These are phyloP conservation scores for Acrobasis repandana DNA, from an alignment of 2,888 invertebrate species.

Conservation along the genomic window DNA sequence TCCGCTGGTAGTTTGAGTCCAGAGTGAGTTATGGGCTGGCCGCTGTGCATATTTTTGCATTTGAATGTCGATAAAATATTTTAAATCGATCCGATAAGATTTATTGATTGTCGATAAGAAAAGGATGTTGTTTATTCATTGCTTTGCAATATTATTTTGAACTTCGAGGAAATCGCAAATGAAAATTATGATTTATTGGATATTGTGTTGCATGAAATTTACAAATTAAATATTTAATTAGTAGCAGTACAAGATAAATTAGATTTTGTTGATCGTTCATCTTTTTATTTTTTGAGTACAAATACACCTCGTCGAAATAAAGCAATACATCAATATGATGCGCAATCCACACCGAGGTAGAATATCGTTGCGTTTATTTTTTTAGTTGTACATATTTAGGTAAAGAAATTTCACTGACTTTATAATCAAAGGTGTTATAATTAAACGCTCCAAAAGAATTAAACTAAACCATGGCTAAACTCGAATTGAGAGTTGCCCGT, in stretches of 20 bases:
- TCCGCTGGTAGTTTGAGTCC: slow-evolving; percentile 10
- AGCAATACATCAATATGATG: too few relatives aligned
- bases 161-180: slow-evolving; percentile 2
- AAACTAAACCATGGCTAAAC: too few relatives aligned
- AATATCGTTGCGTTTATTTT: too few relatives aligned
- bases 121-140: slow-evolving; percentile 11
- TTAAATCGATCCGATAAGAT: slow-evolving; percentile 15
- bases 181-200: neutral
- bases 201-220: neutral
- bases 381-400: too few relatives aligned
- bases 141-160: neutral
- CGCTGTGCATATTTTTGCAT: slow-evolving; percentile 23
- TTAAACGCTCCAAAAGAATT: too few relatives aligned
- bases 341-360: too few relatives aligned
- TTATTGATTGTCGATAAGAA: slow-evolving; percentile 16
- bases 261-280: neutral
- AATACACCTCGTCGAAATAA: too few relatives aligned
- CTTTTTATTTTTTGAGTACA: too few relatives aligned
- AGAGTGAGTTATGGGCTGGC: slow-evolving; percentile 13
- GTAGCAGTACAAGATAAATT: neutral
- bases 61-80: slow-evolving; percentile 17
- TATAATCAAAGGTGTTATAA: too few relatives aligned
- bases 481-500: too few relatives aligned
- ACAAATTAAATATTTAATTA: neutral
- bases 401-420: too few relatives aligned